Base-by-base conservation (phyloP, 2,888 invertebrate genomes). In the Leucozona laternaria region DNA sequence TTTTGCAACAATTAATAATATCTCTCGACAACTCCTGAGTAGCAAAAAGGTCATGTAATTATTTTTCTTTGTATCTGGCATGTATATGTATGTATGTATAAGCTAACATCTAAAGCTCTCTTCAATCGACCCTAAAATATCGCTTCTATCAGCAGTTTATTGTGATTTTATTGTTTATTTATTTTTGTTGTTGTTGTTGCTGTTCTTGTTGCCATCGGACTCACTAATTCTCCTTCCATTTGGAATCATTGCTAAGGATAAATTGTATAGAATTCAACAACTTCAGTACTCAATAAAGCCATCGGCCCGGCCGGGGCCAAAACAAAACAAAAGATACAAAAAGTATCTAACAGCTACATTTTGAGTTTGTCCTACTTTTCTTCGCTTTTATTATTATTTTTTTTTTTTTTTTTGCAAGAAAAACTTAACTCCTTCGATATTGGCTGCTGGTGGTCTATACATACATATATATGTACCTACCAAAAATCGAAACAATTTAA, bases 1-100 rank as follows among this genome's bases (percentile, higher is more conserved):
- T 66, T 72, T 68, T 66, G 82, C 43, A 82, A 82, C 82, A 77
- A 82, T 82, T 77, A 78, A 82, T 77, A 82, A 82, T 53, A 71
- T 58, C 82, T 58, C 82, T 72, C 60, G 57, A 62, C 68, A 70
- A 70, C n/a, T n/a, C 11, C 20, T 40, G 25, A 45, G 25, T 20
- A n/a, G 15, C 20, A 53, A 75, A 75, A 68, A 80, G 58, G 68
- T 80, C 75, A 62, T 34, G 60, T 75, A 68, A 80, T 75, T 73
- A 80, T 68, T 68, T 80, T 75, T 55, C 34, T 22, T 71, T 45
- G 17, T 40, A 48, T 48, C 17, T 60, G 22, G 13, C 17, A 48
- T 48, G n/a, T n/a, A n/a, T n/a, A n/a, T n/a, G n/a, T n/a, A n/a
- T n/a, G n/a, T n/a, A n/a, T n/a, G n/a, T n/a, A n/a, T n/a, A 17